Conservation (phyloP, 2,113 vertebrate species). For the Urocitellus parryii region DNA sequence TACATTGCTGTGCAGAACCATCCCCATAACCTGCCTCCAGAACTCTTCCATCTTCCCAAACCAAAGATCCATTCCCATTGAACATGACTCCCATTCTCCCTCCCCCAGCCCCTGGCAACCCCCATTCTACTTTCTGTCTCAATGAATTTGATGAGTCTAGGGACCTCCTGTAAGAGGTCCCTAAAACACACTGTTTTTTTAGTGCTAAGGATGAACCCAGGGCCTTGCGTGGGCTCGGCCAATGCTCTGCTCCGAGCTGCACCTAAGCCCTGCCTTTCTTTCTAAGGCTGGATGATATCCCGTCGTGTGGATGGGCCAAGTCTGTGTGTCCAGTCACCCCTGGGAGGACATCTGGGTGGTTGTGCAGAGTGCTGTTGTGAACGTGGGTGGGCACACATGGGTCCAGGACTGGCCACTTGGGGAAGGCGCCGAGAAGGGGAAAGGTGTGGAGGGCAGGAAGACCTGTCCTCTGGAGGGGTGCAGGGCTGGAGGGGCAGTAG, state of each 20-base stretch:
- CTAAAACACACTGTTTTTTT: background rate
- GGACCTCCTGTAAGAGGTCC: fast-evolving
- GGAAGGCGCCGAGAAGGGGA: background rate
- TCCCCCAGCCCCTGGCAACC: background rate
- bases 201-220: too few relatives aligned
- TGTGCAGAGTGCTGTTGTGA: background rate
- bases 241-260: too few relatives aligned
- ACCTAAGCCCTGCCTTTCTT: too few relatives aligned
- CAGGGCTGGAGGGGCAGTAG: fast-evolving
- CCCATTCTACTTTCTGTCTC: background rate
- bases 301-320: fast-evolving
- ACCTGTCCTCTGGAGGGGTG: too few relatives aligned
- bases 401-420: background rate
- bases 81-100: fast-evolving
- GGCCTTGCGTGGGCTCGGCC: too few relatives aligned
- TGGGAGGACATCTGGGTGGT: background rate
- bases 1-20: fast-evolving
- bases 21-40: too few relatives aligned
- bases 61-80: background rate
- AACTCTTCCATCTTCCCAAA: background rate
- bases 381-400: too few relatives aligned
- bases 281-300: background rate
- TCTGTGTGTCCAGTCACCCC: fast-evolving
- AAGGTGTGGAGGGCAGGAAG: background rate
- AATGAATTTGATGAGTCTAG: background rate